A percentile compares a stretch with the other conserved stretches of the same genome.
Conservation (phyloP, 2,113 vertebrate species). For the Melanerpes formicivorus region DNA sequence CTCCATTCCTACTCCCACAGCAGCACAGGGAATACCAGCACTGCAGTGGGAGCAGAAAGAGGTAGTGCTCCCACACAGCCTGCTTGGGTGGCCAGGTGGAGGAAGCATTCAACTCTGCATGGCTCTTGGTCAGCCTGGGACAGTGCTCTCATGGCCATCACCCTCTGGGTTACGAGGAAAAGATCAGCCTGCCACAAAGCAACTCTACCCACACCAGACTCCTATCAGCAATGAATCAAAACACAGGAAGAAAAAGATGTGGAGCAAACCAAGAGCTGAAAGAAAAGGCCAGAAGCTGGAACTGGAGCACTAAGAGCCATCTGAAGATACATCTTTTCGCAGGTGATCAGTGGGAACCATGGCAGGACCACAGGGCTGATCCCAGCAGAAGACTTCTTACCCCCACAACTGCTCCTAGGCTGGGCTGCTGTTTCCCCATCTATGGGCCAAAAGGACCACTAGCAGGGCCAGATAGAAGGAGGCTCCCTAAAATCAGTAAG, state of each 20-base stretch:
- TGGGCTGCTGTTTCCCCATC: not conserved
- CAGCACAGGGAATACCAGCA: fast-evolving
- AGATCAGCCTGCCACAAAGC: not conserved
- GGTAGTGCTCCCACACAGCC: not conserved
- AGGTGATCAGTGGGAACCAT: not conserved
- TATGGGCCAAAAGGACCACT: not conserved
- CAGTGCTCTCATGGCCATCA: not conserved
- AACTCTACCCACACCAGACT: not conserved
- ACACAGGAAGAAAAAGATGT: not conserved
- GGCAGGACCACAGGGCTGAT: not conserved
- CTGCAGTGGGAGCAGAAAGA: not conserved
- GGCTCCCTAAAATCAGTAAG: not conserved
- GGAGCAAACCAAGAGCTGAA: not conserved
- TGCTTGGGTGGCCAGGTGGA: fast-evolving
- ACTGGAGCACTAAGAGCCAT: not conserved
- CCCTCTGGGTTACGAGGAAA: not conserved
- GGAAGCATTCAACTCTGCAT: fast-evolving
- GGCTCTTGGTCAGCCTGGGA: fast-evolving
- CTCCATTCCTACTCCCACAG: not conserved
- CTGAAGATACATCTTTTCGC: not conserved
- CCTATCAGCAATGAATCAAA: not conserved
- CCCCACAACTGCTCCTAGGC: fast-evolving
- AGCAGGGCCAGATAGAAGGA: not conserved
- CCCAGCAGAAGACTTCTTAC: not conserved
- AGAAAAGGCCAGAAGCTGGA: not conserved